Evolutionary conservation across 1,140 invertebrate genomes (phyloP), one percentile per base, ranked within the genome.

Genomic region (Trypoxylus dichotomus): DNA sequence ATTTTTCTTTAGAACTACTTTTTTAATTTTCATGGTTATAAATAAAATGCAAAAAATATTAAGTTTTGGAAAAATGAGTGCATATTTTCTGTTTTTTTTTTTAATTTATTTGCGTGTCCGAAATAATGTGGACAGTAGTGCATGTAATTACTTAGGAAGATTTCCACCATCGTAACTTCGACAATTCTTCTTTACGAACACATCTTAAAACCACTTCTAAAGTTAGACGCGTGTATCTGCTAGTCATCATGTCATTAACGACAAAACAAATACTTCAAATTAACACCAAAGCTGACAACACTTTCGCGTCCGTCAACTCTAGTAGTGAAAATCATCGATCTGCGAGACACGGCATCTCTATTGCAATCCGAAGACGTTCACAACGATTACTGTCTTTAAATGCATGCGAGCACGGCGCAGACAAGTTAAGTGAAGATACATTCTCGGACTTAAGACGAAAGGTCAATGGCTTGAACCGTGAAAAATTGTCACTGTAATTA

Each of bases 251-350:
- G 60, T 29, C 60, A 21, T 68, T 68, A 68, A 68, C 7, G 60
- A 68, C 27, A 68, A 68, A 68, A 29, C 60, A 68, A 68, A 68
- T 68, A 68, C 60, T 68, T 68, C 60, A 68, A 68, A 68, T 68
- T 68, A 68, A 68, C 60, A 68, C 60, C 24, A 27, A 7, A 68
- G 24, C 21, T 13, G 13, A 58, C 5, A 13, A 58, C 47, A 58
- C 7, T 58, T 21, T 58, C 60, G 60, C 15, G 24, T 68, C 1
- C 27, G 21, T 29, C 60, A 68, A 21, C 2, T 58, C 15, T 7
- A 58, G 47, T 24, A 29, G 7, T 27, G 19, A 68, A 68, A 68
- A 68, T 68, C 60, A 68, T 68, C 19, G 19, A 24, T 68, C 60
- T 68, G 8, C 60, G 60, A 15, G 21, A 19, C 60, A 68, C 7